Percentiles rank a stretch among this genome's conserved stretches.
phyloP scores from a whole-genome alignment of 92 coral and sea anemone species.

The Epizoanthus scotinus region DNA sequence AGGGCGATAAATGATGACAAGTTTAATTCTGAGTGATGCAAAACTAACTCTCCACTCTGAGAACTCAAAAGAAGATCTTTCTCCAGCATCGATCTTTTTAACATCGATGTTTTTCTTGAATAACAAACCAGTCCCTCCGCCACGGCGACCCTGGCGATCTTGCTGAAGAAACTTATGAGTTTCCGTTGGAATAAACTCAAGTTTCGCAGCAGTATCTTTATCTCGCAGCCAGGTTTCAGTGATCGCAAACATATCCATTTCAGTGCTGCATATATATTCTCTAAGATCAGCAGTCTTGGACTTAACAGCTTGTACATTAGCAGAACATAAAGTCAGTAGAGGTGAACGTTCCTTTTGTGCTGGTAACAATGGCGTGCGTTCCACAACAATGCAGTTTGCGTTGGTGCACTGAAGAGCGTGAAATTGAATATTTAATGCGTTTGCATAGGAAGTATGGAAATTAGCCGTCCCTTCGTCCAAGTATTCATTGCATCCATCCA shows the following conservation, averaged over 20 bases:
- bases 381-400: slow-evolving; percentile 33
- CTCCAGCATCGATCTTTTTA: slow-evolving; percentile 31
- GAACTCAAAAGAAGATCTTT: slow-evolving; percentile 45
- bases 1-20: slow-evolving; percentile 36
- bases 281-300: slow-evolving; percentile 42
- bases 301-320: slow-evolving; percentile 45
- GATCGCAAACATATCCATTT: slow-evolving; percentile 28
- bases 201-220: slow-evolving; percentile 47
- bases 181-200: slow-evolving; percentile 46
- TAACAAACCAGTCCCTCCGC: slow-evolving; percentile 46
- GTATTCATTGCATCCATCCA: background rate
- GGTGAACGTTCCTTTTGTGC: slow-evolving; percentile 35
- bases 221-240: slow-evolving; percentile 53
- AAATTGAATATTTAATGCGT: slow-evolving; percentile 40
- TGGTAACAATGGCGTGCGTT: slow-evolving; percentile 31
- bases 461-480: background rate
- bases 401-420: slow-evolving; percentile 14
- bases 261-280: slow-evolving; percentile 34
- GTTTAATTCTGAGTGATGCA: slow-evolving; percentile 18
- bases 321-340: slow-evolving; percentile 34
- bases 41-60: slow-evolving; percentile 34
- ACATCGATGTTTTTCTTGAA: slow-evolving; percentile 23
- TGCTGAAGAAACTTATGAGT: slow-evolving; percentile 48
- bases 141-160: slow-evolving; percentile 36
- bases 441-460: slow-evolving; percentile 1